Evolutionary conservation across 2,888 invertebrate species (phyloP), one percentile per base, ranked within the genome.

Genomic region (Diplazon laetatorius): DNA sequence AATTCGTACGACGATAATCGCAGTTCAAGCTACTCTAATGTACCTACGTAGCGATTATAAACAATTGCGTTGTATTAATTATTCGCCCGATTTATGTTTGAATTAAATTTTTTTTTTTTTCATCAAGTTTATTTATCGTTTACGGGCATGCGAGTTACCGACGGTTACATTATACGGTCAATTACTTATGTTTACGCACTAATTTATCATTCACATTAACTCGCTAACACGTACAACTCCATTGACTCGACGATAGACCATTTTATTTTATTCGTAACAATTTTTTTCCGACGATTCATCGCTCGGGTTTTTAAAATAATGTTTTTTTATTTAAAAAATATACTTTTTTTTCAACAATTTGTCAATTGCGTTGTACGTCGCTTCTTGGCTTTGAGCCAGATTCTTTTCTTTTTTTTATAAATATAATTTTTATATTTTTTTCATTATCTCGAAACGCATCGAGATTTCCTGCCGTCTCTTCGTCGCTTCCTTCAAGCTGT

Each of bases 21-120:
- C 30, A 46, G 46, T 25, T 1, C 57, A 30, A 46, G 30, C 16
- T 22, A 65, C 48, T 10, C 22, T 16, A 39, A 59, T 66, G 66
- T 76, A 66, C 66, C 73, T 73, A 73, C 66, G 50, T 59, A 59
- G 52, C 44, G 50, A n/a, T 44, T 72, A 66, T 39, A 37, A 14
- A 55, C 16, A 71, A 66, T n/a, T 65, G 39, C 71, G 30, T 20
- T 46, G 66, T 52, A 60, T 71, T 68, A n/a, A 39, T 66, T 18
- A 44, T 65, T 44, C 12, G 35, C 30, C 9, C 35, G 9, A 25
- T 30, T 50, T 5, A n/a, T 2, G 10, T 55, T 65, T 55, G 9
- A 25, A 14, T 50, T 14, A 22, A 3, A 6, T 46, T 65, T 70
- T 50, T 39, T 6, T 22, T 50, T 20, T 57, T 50, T 14, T 14